Percentiles rank a stretch among this genome's conserved stretches.
Evolutionary conservation across 2,797 vertebrate genomes (phyloP).

Genomic region (Pangasius krempfi): DNA sequence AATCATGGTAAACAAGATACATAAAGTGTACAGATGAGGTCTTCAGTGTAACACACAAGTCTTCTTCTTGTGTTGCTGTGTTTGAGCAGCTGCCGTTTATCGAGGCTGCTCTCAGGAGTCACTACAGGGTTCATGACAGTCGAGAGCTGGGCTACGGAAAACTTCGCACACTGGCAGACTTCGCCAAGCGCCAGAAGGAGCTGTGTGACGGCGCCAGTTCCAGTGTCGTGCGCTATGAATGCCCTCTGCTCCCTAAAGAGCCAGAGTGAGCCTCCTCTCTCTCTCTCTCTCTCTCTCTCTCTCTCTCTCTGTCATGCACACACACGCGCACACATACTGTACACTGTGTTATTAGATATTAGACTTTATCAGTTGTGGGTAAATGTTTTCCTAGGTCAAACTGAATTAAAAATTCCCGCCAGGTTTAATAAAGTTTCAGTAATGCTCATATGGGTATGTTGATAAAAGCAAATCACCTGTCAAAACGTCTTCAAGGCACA

Average conservation of each 20-base stretch:
- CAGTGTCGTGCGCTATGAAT: constrained; percentile 73
- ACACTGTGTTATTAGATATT: background rate
- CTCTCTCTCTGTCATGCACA: background rate
- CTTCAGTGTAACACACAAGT: background rate
- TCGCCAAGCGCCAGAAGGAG: constrained; percentile 67
- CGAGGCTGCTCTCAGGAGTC: constrained; percentile 72
- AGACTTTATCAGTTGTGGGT: background rate
- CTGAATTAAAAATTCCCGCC: background rate
- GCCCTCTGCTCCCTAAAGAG: constrained; percentile 71
- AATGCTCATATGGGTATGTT: background rate
- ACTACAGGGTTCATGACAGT: constrained; percentile 74
- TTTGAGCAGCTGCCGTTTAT: constrained; percentile 68
- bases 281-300: background rate
- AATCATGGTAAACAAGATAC: background rate
- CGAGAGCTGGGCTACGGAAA: constrained; percentile 75
- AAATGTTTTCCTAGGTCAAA: background rate
- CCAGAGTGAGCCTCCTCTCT: constrained; percentile 52
- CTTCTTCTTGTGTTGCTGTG: background rate
- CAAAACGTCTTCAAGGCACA: background rate
- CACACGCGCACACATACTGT: background rate
- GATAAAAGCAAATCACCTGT: background rate
- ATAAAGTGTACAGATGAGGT: background rate
- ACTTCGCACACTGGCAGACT: constrained; percentile 65
- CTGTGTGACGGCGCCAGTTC: constrained; percentile 58
- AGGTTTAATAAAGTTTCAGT: background rate